Evolutionary conservation across 1,140 invertebrate genomes (phyloP), one percentile per base, ranked within the genome.

Genomic region (Polypedilum pembai): DNA sequence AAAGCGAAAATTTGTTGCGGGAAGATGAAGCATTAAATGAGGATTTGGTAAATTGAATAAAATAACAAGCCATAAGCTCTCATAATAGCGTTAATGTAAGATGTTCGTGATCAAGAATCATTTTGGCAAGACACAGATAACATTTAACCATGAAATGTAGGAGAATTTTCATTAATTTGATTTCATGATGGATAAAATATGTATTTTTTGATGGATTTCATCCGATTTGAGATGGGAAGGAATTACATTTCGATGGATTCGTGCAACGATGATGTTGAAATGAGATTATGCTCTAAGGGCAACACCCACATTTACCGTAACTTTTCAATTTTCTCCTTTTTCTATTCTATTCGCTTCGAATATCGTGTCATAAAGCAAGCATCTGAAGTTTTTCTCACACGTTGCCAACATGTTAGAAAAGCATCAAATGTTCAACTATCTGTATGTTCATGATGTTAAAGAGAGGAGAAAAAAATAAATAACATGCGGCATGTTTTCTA

Each of bases 11-110:
- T 1, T 10, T n/a, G n/a, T 56, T 56, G 45, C n/a, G 45, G 45
- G 45, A 56, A 56, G n/a, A 12, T 12, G 17, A 20, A 69, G 18
- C 65, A 69, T 69, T 69, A 69, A 69, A 18, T 69, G 65, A 18
- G 65, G 65, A 69, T 69, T 69, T 69, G 17, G 17, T 18, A 69
- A 69, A 69, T 69, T 69, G 65, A 69, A 69, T 69, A 69, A 20
- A 20, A 69, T 69, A 69, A 69, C 65, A 69, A 69, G 65, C 65
- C 65, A 69, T 69, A 69, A 69, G 65, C 65, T 69, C 65, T 69
- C n/a, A 69, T 69, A 69, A 69, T 69, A 69, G 65, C 65, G 20
- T 18, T 69, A 69, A 69, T 69, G 65, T 69, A 69, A 69, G 65
- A 69, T 69, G 65, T 69, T 69, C 65, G 65, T 69, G 65, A 69